phyloP scores from a whole-genome alignment of 2,888 invertebrate species.

The Andrena marginata region DNA sequence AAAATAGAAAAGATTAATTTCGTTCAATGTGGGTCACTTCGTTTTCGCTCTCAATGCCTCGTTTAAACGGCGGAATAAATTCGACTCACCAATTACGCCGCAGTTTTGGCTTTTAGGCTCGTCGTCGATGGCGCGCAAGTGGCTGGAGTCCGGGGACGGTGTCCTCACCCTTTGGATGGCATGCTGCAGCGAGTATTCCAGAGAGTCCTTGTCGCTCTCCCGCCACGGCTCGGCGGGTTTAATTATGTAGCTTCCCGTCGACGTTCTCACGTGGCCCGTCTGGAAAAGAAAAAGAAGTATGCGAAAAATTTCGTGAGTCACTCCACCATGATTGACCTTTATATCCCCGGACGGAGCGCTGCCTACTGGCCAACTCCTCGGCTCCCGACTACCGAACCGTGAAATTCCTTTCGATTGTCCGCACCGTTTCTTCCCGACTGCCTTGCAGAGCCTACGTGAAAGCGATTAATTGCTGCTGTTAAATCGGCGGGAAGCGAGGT shows the following conservation, averaged over 20 bases:
- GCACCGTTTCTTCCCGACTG: not conserved
- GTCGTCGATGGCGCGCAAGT: slow-evolving; percentile 53
- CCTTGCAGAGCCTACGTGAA: not conserved
- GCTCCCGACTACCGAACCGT: slow-evolving; percentile 21
- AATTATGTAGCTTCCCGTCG: slow-evolving; percentile 89
- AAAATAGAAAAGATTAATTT: too few species aligned
- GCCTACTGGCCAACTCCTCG: slow-evolving; percentile 17
- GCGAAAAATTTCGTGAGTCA: slow-evolving; percentile 56
- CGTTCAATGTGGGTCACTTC: too few species aligned
- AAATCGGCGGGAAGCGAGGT: too few species aligned
- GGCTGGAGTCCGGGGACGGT: slow-evolving; percentile 55
- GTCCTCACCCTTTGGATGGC: slow-evolving; percentile 78
- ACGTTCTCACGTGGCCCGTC: slow-evolving; percentile 90
- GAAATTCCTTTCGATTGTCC: slow-evolving; percentile 42
- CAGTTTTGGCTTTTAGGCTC: slow-evolving; percentile 70
- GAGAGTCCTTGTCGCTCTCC: slow-evolving; percentile 79
- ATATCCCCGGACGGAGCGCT: slow-evolving; percentile 41
- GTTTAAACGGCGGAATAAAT: too few species aligned
- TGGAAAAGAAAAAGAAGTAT: slow-evolving; percentile 83
- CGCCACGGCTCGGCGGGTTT: slow-evolving; percentile 87
- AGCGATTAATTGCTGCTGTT: not conserved
- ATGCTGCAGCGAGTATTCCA: slow-evolving; percentile 78
- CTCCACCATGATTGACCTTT: slow-evolving; percentile 39
- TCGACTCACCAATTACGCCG: slow-evolving; percentile 79
- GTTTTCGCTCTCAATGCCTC: too few species aligned